A percentile compares a stretch with the other conserved stretches of the same genome.
phyloP scores from a whole-genome alignment of 2,888 invertebrate genomes.

The Lampropteryx suffumata region DNA sequence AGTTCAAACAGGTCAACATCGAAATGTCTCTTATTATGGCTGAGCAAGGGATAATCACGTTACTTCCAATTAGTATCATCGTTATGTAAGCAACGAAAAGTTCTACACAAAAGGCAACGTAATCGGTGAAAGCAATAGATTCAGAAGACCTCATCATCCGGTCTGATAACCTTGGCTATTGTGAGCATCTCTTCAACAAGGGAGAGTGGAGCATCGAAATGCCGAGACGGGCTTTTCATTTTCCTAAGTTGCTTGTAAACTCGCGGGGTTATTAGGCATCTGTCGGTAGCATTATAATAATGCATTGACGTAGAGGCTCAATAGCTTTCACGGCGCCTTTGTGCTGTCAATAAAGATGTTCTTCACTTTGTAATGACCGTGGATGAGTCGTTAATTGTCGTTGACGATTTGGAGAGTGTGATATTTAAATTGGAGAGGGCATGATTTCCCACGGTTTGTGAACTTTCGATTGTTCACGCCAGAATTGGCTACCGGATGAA shows the following conservation, averaged over 20 bases:
- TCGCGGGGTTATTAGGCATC: conserved; percentile 66
- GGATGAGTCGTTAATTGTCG: conserved; percentile 59
- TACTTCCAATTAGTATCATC: conserved; percentile 49
- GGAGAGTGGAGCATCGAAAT: conserved; percentile 62
- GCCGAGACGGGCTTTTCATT: conserved; percentile 65
- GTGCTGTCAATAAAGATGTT: conserved; percentile 73
- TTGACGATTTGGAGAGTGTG: conserved; percentile 43
- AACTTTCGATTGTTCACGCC: conserved; percentile 32
- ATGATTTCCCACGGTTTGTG: conserved; percentile 36
- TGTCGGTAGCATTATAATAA: conserved; percentile 64
- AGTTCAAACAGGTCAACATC: conserved; percentile 40
- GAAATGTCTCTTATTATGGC: conserved; percentile 40
- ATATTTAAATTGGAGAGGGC: conserved; percentile 43
- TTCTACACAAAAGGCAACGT: conserved; percentile 61
- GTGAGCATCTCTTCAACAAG: conserved; percentile 64
- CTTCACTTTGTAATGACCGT: conserved; percentile 57
- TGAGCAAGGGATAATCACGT: conserved; percentile 43
- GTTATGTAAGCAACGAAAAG: conserved; percentile 58
- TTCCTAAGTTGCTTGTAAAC: conserved; percentile 64
- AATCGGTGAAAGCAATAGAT: conserved; percentile 76
- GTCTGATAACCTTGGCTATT: conserved; percentile 78
- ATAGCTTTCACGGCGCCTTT: conserved; percentile 69
- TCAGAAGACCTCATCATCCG: conserved; percentile 74
- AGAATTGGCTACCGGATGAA: conserved; percentile 25
- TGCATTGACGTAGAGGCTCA: conserved; percentile 59